Evolutionary conservation across 2,113 vertebrate genomes (phyloP).

Genomic region (Corvus cornix): DNA sequence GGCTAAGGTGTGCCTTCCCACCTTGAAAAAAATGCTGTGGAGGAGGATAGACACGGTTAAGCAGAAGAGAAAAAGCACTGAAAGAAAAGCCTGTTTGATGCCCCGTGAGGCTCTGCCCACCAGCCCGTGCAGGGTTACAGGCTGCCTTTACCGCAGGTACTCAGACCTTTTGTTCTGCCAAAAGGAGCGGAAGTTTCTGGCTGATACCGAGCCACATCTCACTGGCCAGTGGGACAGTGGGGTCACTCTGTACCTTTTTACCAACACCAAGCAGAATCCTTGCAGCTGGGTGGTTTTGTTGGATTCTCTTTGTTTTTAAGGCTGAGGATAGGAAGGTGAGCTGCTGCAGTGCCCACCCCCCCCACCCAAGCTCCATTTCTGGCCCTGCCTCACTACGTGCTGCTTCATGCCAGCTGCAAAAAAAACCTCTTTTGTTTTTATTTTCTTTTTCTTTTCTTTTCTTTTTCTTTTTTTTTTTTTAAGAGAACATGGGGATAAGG

Average conservation of each 20-base stretch:
- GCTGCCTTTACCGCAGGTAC: neutral
- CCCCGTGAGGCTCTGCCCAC: neutral
- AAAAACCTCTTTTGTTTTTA: neutral
- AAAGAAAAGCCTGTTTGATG: neutral
- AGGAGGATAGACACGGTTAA: neutral
- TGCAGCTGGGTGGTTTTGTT: neutral
- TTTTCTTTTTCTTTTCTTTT: neutral
- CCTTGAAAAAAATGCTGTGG: neutral
- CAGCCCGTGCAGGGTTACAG: neutral
- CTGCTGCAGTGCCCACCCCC: neutral
- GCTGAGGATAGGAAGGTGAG: neutral
- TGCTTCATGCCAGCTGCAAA: neutral
- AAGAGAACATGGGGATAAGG: neutral
- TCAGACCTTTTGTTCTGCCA: neutral
- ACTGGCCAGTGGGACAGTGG: rapidly evolving
- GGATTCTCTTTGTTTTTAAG: neutral
- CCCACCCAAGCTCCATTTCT: neutral
- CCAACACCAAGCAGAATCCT: neutral
- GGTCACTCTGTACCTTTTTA: neutral
- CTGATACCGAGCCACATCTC: neutral
- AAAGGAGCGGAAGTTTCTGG: neutral
- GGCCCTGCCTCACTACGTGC: neutral
- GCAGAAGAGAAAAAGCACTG: neutral
- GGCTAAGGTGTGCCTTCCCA: neutral
- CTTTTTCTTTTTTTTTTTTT: neutral